Base-by-base conservation (phyloP, 2,797 vertebrate genomes). In the Hephaestus fuliginosus region DNA sequence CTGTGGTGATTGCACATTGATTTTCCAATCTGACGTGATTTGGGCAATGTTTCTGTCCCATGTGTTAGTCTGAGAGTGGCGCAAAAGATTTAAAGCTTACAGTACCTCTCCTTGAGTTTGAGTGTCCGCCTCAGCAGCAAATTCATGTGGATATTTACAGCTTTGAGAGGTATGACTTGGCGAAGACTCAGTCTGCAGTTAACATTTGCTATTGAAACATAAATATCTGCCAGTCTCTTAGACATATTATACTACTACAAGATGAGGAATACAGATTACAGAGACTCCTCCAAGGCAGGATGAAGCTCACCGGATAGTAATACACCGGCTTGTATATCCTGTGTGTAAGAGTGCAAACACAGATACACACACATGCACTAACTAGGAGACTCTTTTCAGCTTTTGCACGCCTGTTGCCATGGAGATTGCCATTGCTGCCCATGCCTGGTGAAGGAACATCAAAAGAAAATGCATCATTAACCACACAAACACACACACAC, bases 341-440 rank as follows among this genome's bases (percentile, higher is more conserved):
- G 30, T 18, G 22, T 36, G 33, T 69, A 33, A 55, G 25, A 51
- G 13, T 36, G 44, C 56, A 83, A 41, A 69, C 46, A 69, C 49
- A 30, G 7, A 67, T 36, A 70, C 25, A 36, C 65, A 15, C 63
- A 20, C 20, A 48, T 18, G 20, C 70, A 66, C 13, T 62, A 69
- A 70, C 58, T 33, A 28, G 52, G 60, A 76, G 56, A 74, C 69
- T 88, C 69, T 61, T 73, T 88, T 82, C 74, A 79, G 87, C 43
- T 79, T 85, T 57, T 22, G 74, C 84, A 90, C 39, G 73, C 49
- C 82, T 80, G 94, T 95, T 94, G 88, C 94, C 91, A 94, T 94
- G 92, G 94, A 73, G 85, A 94, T 91, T 67, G 41, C 80, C 68
- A 84, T 84, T 81, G 84, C 85, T 90, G 87, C 63, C 80, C 68